Percentiles rank a stretch among this genome's conserved stretches.
phyloP scores from a whole-genome alignment of 2,888 invertebrate species.

The Punctoribates punctum region DNA sequence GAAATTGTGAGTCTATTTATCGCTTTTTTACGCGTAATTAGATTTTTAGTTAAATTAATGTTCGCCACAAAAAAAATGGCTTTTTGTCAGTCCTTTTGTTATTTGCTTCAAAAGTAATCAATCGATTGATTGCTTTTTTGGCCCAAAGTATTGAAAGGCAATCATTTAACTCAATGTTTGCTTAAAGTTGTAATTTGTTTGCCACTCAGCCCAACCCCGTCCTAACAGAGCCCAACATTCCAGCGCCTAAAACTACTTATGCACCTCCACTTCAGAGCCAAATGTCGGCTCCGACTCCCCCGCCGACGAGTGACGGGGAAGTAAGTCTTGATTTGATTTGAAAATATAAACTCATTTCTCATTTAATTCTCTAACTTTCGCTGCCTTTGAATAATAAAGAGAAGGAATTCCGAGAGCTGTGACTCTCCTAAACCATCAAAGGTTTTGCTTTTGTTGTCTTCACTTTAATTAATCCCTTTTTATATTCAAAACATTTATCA shows the following conservation, averaged over 20 bases:
- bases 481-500: background rate
- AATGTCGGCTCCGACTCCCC: conserved; percentile 32
- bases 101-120: background rate
- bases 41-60: background rate
- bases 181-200: conserved; percentile 2
- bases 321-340: conserved; percentile 27
- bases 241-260: conserved; percentile 23
- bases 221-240: conserved; percentile 25
- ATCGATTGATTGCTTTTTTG: background rate
- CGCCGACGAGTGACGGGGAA: conserved; percentile 16
- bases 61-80: background rate
- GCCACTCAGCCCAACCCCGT: conserved; percentile 14
- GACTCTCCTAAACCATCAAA: conserved; percentile 25
- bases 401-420: conserved; percentile 15
- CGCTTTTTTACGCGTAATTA: background rate
- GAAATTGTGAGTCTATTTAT: conserved; percentile 46
- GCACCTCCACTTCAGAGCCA: conserved; percentile 6
- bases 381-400: conserved; percentile 6
- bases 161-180: background rate
- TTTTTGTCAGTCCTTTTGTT: background rate
- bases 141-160: background rate
- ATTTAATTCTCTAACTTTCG: background rate
- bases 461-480: background rate
- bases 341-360: background rate
- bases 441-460: background rate